phyloP scores from a whole-genome alignment of 2,113 vertebrate species.

The Ancistrus triradiatus region DNA sequence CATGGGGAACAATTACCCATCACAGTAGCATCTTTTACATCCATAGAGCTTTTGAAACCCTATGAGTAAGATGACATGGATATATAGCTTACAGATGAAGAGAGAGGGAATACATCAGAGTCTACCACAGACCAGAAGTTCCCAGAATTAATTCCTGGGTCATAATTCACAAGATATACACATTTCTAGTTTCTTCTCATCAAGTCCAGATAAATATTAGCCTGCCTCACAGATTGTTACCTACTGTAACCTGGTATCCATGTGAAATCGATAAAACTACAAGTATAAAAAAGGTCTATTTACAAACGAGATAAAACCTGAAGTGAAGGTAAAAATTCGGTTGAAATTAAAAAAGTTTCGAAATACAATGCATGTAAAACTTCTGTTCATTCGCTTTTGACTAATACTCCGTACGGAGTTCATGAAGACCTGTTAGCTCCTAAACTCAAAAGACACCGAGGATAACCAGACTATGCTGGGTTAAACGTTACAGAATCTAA shows the following conservation, averaged over 20 bases:
- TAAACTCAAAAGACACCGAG: constrained; percentile 1
- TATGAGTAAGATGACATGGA: background rate
- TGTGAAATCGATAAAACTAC: constrained; percentile 14
- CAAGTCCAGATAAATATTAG: too few relatives aligned
- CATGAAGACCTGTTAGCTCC: constrained; percentile 20
- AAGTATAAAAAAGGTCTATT: constrained; percentile 13
- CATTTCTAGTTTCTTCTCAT: background rate
- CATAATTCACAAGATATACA: too few relatives aligned
- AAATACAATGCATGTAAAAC: constrained; percentile 15
- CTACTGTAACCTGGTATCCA: constrained; percentile 20
- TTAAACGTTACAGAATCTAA: constrained; percentile 3
- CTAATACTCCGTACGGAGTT: constrained; percentile 4
- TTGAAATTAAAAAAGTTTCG: constrained; percentile 14
- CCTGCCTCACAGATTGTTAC: constrained; percentile 11
- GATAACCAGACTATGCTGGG: constrained; percentile 12
- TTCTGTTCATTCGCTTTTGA: constrained; percentile 47
- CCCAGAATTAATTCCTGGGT: too few relatives aligned
- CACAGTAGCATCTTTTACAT: background rate
- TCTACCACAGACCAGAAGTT: constrained; percentile 20
- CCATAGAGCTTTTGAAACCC: constrained; percentile 5
- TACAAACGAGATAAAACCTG: constrained; percentile 24
- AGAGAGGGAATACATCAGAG: constrained; percentile 11
- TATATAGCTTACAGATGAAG: background rate
- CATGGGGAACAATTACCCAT: constrained; percentile 25
- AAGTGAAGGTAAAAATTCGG: constrained; percentile 19